Percentiles rank a stretch among this genome's conserved stretches.
These are phyloP conservation scores for Drosophila truncata DNA, from an alignment of 1,140 invertebrate genomes.

Conservation along the genomic window DNA sequence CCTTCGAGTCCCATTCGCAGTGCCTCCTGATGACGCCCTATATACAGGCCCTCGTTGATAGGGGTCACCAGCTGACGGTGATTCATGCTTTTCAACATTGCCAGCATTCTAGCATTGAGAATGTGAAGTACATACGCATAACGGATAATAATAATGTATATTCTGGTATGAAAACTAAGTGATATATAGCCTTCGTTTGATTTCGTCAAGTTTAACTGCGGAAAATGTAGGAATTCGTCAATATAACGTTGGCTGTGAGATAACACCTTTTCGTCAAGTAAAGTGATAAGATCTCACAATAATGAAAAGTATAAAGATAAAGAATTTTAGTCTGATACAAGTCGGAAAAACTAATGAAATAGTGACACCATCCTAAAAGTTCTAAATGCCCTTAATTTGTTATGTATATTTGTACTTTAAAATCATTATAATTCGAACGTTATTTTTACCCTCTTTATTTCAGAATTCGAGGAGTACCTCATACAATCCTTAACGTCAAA, in stretches of 20 bases:
- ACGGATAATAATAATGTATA: slow-evolving; percentile 7
- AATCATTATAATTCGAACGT: neutral
- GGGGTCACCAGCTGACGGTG: slow-evolving; percentile 61
- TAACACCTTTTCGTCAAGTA: neutral
- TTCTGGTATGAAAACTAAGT: slow-evolving; percentile 19
- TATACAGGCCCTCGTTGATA: slow-evolving; percentile 32
- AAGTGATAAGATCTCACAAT: neutral
- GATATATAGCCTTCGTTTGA: no score
- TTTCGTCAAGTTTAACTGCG: neutral
- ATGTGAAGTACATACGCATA: slow-evolving; percentile 38
- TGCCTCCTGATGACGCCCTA: slow-evolving; percentile 50
- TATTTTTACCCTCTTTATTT: neutral
- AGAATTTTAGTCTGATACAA: neutral
- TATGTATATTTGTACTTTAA: neutral
- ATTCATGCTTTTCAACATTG: slow-evolving; percentile 52
- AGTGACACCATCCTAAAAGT: no score
- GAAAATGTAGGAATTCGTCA: neutral
- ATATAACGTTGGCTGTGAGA: neutral
- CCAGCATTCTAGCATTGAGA: neutral
- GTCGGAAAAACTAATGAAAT: neutral
- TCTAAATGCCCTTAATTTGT: no score
- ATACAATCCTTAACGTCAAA: neutral
- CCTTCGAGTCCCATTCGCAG: slow-evolving; percentile 49
- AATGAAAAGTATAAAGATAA: neutral
- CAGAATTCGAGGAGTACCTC: slow-evolving; percentile 11